Conservation (phyloP, 1,140 invertebrate genomes). For the Drosophila virilis region DNA sequence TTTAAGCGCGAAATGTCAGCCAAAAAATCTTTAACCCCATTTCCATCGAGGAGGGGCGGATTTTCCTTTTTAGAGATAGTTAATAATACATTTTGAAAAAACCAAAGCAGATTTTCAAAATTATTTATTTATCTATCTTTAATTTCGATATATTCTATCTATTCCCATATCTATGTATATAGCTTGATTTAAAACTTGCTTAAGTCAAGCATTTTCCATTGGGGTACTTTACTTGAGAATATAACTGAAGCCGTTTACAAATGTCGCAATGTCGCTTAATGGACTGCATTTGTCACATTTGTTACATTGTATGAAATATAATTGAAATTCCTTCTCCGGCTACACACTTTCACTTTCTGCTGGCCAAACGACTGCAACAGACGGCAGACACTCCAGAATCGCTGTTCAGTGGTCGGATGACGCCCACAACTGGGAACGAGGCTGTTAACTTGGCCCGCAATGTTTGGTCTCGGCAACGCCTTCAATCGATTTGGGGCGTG, state of each 20-base stretch:
- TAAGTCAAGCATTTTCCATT: not conserved
- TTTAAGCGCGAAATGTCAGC: too few relatives aligned
- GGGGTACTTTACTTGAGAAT: not conserved
- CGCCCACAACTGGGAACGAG: conserved; percentile 47
- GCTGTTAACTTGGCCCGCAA: conserved; percentile 30
- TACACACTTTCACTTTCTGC: conserved; percentile 42
- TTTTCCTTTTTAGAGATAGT: too few relatives aligned
- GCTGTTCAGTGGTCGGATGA: conserved; percentile 23
- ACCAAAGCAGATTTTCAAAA: too few relatives aligned
- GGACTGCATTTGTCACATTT: not conserved
- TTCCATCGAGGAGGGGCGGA: too few relatives aligned
- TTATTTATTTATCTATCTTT: too few relatives aligned
- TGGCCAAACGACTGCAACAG: conserved; percentile 6
- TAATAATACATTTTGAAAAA: too few relatives aligned
- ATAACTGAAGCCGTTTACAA: not conserved
- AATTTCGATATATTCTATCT: too few relatives aligned
- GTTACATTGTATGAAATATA: not conserved
- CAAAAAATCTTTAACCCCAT: too few relatives aligned
- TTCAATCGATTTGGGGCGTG: conserved; percentile 71
- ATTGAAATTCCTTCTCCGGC: conserved; percentile 4
- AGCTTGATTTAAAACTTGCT: too few relatives aligned
- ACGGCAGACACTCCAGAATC: conserved; percentile 47
- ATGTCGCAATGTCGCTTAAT: not conserved
- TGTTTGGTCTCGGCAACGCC: conserved; percentile 49
- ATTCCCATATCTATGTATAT: too few relatives aligned